phyloP scores from a whole-genome alignment of 1,140 invertebrate genomes.

The Drosophila nikananu region DNA sequence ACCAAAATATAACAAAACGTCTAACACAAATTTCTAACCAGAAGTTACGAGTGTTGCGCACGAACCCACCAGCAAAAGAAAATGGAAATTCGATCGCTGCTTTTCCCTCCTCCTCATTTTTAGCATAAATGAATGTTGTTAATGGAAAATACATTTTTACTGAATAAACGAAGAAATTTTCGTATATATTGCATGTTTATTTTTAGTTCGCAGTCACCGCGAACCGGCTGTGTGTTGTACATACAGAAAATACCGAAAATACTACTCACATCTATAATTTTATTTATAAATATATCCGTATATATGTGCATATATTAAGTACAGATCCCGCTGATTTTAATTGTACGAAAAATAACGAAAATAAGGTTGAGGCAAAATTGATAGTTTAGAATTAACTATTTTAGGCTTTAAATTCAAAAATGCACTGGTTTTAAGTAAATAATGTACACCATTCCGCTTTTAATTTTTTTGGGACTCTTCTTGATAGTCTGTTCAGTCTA shows the following conservation, averaged over 20 bases:
- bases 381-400: not conserved
- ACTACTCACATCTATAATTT: conserved; percentile 30
- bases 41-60: conserved; percentile 50
- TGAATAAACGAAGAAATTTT: conserved; percentile 51
- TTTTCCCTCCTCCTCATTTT: conserved; percentile 31
- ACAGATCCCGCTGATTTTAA: conserved; percentile 17
- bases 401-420: not conserved
- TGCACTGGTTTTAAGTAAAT: not conserved
- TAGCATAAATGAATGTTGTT: conserved; percentile 48
- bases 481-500: conserved; percentile 3
- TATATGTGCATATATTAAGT: conserved; percentile 22
- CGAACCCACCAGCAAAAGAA: conserved; percentile 59
- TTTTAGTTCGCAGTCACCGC: conserved; percentile 73
- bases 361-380: not conserved
- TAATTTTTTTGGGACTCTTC: conserved; percentile 1
- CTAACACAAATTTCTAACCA: not conserved
- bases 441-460: not conserved
- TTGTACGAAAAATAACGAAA: not conserved
- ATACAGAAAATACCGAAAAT: conserved; percentile 28
- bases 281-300: conserved; percentile 19
- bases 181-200: conserved; percentile 70
- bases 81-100: conserved; percentile 67
- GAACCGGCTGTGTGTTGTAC: conserved; percentile 14
- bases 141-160: conserved; percentile 65
- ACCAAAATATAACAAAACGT: not conserved